Evolutionary conservation across 2,113 vertebrate species (phyloP).

Genomic region (Zapornia atra): DNA sequence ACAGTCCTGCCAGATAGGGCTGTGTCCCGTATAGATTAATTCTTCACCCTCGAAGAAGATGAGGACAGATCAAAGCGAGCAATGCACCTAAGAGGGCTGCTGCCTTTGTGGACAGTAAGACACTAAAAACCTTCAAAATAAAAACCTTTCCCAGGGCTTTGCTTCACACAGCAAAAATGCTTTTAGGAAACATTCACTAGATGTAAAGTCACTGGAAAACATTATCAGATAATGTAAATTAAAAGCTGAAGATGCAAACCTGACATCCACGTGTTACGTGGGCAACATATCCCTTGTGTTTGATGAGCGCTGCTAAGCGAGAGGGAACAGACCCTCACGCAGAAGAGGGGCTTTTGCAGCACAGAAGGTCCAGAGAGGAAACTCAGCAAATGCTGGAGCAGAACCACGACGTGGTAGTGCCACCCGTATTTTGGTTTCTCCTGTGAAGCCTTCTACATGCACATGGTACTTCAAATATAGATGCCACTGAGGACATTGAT

Average conservation of each 20-base stretch:
- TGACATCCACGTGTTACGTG: background rate
- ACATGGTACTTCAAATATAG: background rate
- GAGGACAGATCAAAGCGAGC: background rate
- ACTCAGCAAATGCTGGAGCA: background rate
- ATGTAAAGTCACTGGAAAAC: background rate
- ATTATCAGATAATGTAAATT: background rate
- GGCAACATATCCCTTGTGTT: background rate
- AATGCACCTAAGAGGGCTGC: background rate
- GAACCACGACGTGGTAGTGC: background rate
- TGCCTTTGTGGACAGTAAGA: background rate
- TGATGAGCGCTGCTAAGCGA: background rate
- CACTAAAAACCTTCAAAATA: background rate
- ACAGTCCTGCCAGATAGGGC: background rate
- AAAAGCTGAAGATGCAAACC: background rate
- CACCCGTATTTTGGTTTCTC: background rate
- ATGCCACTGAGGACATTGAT: slow-evolving; percentile 39
- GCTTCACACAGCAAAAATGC: background rate
- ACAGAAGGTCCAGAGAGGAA: background rate
- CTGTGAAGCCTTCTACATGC: background rate
- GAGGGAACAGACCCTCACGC: background rate
- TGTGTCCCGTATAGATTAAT: background rate
- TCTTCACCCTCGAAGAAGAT: background rate
- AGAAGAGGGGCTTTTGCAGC: background rate
- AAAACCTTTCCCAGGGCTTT: background rate
- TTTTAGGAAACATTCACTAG: background rate